phyloP scores from a whole-genome alignment of 1,140 invertebrate species.

The Meloidogyne hapla region DNA sequence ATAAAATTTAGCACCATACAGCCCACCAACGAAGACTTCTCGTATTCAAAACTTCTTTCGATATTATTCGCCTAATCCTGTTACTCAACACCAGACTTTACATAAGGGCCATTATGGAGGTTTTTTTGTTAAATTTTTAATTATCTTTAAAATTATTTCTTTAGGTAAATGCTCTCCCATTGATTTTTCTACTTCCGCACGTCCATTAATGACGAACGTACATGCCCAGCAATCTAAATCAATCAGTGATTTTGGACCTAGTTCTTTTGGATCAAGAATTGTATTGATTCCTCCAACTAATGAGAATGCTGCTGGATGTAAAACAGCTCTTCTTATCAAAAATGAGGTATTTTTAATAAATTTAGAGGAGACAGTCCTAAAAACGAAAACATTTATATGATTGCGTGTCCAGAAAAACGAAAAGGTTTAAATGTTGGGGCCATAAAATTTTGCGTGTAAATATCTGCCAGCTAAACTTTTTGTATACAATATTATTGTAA shows the following conservation, averaged over 20 bases:
- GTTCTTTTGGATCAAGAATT: constrained; percentile 1
- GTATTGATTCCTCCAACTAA: not conserved
- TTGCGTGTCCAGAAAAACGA: not conserved
- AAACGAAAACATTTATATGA: not conserved
- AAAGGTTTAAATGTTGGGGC: not conserved
- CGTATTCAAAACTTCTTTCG: constrained; percentile 23
- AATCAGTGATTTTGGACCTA: not conserved
- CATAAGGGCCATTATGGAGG: not conserved
- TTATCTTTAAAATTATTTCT: not conserved
- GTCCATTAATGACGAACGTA: not conserved
- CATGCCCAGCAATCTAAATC: not conserved
- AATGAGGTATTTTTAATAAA: not conserved
- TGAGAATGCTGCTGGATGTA: not conserved
- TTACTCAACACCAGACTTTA: not conserved
- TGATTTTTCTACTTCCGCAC: not conserved
- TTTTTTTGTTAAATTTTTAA: not conserved
- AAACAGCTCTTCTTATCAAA: not conserved
- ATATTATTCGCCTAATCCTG: not conserved
- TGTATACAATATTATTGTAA: too few species aligned
- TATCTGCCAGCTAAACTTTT: too few species aligned
- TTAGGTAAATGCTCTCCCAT: not conserved
- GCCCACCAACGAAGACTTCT: constrained; percentile 7
- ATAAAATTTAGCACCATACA: constrained; percentile 2
- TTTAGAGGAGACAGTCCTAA: not conserved
- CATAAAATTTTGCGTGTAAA: not conserved